Percentiles rank a stretch among this genome's conserved stretches.
phyloP scores from a whole-genome alignment of 2,113 vertebrate species.

The Cygnus atratus region DNA sequence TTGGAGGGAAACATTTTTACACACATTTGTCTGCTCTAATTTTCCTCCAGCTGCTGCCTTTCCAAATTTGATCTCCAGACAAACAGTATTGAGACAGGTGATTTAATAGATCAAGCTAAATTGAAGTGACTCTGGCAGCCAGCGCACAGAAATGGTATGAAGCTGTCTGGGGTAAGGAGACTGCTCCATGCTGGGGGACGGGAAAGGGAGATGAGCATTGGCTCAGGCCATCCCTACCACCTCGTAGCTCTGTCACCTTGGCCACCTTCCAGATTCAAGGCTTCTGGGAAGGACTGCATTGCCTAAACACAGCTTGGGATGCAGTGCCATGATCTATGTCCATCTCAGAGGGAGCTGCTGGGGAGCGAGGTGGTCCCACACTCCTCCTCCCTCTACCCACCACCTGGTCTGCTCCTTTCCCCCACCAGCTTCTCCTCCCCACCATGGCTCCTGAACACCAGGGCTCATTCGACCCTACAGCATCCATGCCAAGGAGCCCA shows the following conservation, averaged over 20 bases:
- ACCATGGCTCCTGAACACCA: neutral
- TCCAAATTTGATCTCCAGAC: conserved; percentile 47
- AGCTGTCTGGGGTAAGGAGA: neutral
- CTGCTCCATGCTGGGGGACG: rapidly evolving
- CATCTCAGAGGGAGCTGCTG: neutral
- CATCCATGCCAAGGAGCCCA: neutral
- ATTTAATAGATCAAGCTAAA: conserved; percentile 29
- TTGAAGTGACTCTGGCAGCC: neutral
- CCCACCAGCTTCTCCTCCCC: neutral
- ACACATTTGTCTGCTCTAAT: conserved; percentile 30
- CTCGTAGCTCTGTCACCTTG: neutral
- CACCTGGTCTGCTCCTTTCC: neutral
- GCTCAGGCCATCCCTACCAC: neutral
- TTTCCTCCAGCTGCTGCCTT: conserved; percentile 51
- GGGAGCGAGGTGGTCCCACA: rapidly evolving
- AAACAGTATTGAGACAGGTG: neutral
- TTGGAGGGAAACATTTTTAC: conserved; percentile 33
- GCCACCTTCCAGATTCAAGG: neutral
- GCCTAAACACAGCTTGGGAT: neutral
- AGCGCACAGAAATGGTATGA: neutral
- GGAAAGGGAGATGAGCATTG: neutral
- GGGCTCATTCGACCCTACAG: rapidly evolving
- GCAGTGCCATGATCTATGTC: rapidly evolving
- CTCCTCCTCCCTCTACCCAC: neutral
- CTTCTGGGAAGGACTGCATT: neutral